Percentiles rank a stretch among this genome's conserved stretches.
phyloP scores from a whole-genome alignment of 2,113 vertebrate genomes.

The Alethe diademata region DNA sequence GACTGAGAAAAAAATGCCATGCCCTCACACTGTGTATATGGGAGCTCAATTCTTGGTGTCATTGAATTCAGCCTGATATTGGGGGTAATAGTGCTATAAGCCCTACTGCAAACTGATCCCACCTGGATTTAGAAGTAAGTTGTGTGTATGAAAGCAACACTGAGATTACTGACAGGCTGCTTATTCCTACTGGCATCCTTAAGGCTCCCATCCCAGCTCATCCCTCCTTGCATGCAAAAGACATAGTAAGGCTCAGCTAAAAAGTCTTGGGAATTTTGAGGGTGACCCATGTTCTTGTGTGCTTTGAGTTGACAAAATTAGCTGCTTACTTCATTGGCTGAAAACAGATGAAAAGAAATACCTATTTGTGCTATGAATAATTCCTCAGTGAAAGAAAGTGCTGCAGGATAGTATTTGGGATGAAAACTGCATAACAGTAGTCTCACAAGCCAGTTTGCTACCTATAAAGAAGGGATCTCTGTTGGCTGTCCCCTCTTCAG shows the following conservation, averaged over 20 bases:
- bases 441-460: not conserved
- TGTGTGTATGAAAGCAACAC: not conserved
- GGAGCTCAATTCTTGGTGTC: not conserved
- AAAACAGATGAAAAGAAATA: constrained; percentile 2
- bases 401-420: not conserved
- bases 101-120: not conserved
- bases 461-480: not conserved
- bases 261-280: not conserved
- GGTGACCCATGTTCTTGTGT: not conserved
- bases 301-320: not conserved
- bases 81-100: not conserved
- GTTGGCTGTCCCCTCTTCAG: not conserved
- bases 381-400: not conserved
- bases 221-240: not conserved
- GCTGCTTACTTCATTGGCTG: not conserved
- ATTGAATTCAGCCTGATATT: not conserved
- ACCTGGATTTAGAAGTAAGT: not conserved
- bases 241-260: not conserved
- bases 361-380: not conserved
- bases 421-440: not conserved
- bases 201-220: not conserved
- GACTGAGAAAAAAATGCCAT: not conserved
- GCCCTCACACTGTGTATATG: not conserved
- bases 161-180: not conserved
- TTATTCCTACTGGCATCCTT: not conserved